Base-by-base conservation (phyloP, 2,797 vertebrate genomes). In the Ctenopoma kingsleyae region DNA sequence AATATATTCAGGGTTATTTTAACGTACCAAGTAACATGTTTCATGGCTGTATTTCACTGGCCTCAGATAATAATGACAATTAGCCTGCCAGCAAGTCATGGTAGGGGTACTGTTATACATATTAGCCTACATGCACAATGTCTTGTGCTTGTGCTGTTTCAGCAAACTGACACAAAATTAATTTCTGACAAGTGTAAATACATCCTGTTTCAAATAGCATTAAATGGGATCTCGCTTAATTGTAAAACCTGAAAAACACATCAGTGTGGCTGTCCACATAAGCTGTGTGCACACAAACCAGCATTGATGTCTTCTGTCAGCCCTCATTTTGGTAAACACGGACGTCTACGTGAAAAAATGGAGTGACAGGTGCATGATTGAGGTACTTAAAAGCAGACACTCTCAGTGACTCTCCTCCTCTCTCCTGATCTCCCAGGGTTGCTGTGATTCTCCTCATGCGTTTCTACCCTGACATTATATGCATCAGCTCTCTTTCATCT, bases 351-450 rank as follows among this genome's bases (percentile, higher is more conserved):
- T 91, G 89, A 96, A 93, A 95, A 94, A 95, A 81, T 84, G 92
- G 94, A 95, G 94, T 96, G 96, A 97, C 96, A 97, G 94, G 95
- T 87, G 90, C 94, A 94, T 91, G 91, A 95, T 94, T 94, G 94
- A 93, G 94, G 91, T 94, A 95, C 94, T 96, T 95, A 95, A 89
- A 91, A 95, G 94, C 94, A 94, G 95, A 95, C 91, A 92, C 95
- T 95, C 95, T 95, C 95, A 94, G 94, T 88, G 88, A 93, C 91
- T 92, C 93, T 83, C 72, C 85, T 93, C 90, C 87, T 84, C 94
- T 91, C 83, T 92, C 51, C 57, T 53, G 67, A 74, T 87, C 75
- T 88, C 82, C 79, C 70, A 65, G 75, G 67, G 81, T 86, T 67
- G 78, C 84, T 82, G 76, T 53, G 80, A 80, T 81, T 76, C 70